Evolutionary conservation across 2,113 vertebrate genomes (phyloP).

Genomic region (Nematolebias whitei): DNA sequence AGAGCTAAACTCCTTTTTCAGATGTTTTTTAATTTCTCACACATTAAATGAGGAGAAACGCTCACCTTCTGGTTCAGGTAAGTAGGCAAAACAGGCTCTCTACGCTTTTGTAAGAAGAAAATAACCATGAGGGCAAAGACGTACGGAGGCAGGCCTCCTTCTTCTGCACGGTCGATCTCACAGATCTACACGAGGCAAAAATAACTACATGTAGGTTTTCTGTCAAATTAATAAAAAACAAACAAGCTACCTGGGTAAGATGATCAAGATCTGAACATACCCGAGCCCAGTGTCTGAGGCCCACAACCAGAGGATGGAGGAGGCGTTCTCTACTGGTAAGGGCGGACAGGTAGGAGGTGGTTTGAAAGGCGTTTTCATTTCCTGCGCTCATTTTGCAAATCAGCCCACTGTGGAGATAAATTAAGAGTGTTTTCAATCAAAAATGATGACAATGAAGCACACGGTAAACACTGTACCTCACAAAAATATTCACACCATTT

Average conservation of each 20-base stretch:
- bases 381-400: constrained; percentile 94
- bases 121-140: constrained; percentile 89
- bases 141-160: constrained; percentile 90
- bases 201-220: background rate
- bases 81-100: constrained; percentile 85
- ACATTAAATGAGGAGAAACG: constrained; percentile 3
- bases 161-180: constrained; percentile 87
- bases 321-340: constrained; percentile 81
- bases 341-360: constrained; percentile 85
- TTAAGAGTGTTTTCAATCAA: background rate
- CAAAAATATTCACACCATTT: background rate
- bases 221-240: too few relatives aligned
- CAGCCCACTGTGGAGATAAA: constrained; percentile 82
- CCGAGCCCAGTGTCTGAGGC: constrained; percentile 89
- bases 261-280: constrained; percentile 63
- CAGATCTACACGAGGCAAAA: constrained; percentile 80
- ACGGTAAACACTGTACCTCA: background rate
- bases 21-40: background rate
- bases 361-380: constrained; percentile 90
- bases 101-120: constrained; percentile 93
- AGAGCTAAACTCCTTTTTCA: background rate
- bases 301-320: constrained; percentile 84
- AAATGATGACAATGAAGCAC: background rate
- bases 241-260: background rate
- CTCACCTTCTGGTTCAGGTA: constrained; percentile 90